These are phyloP conservation scores for Andrena cerasifolii DNA, from an alignment of 1,140 invertebrate genomes.

Conservation along the genomic window DNA sequence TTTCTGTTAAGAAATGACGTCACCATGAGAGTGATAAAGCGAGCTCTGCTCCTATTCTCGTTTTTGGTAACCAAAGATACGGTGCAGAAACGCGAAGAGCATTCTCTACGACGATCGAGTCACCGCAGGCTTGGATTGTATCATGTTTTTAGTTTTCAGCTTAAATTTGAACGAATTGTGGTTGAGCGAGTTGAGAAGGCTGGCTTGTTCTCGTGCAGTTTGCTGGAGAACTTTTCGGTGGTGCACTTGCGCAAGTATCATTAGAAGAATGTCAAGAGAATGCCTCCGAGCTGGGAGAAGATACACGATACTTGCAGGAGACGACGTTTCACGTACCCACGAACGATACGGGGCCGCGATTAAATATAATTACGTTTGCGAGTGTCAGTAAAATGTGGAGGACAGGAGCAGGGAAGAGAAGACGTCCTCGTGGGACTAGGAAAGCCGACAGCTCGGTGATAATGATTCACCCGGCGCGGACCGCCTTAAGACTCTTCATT, in stretches of 20 bases:
- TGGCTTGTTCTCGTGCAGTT: not conserved
- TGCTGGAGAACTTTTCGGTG: not conserved
- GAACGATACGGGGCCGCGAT: constrained; percentile 64
- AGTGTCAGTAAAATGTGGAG: constrained; percentile 75
- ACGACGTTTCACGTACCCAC: constrained; percentile 43
- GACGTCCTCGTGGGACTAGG: constrained; percentile 47
- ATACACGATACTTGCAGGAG: constrained; percentile 28
- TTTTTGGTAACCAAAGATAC: no score
- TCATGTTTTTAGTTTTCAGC: no score
- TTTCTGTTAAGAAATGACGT: no score
- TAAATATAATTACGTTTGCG: constrained; percentile 77
- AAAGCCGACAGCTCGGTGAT: constrained; percentile 73
- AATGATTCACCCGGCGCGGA: constrained; percentile 78
- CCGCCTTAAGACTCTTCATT: constrained; percentile 81
- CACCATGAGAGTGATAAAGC: not conserved
- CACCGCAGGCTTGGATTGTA: no score
- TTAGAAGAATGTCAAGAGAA: not conserved
- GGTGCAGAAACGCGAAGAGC: no score
- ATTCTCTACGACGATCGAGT: no score
- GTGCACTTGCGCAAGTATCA: not conserved
- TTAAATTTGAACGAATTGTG: not conserved
- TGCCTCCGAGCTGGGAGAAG: not conserved
- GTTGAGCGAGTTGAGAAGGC: not conserved
- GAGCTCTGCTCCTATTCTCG: no score
- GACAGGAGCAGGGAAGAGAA: constrained; percentile 56